Conservation (phyloP, 2,888 invertebrate species). For the Synergus umbraculus region DNA sequence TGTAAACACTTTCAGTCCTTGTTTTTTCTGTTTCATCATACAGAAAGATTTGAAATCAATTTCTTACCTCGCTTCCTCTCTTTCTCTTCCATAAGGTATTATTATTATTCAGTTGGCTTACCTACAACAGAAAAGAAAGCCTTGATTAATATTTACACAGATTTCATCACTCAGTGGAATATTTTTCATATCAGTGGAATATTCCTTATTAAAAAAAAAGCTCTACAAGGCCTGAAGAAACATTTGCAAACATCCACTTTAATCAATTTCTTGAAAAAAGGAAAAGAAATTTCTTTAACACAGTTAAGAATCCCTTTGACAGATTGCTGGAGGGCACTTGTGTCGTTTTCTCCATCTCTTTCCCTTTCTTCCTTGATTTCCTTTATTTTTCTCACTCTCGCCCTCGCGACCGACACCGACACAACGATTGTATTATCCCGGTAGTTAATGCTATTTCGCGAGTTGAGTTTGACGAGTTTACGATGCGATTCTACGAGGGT, state of each 20-base stretch:
- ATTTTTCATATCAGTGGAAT: too few relatives aligned
- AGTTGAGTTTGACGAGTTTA: slow-evolving; percentile 77
- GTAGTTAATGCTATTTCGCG: slow-evolving; percentile 76
- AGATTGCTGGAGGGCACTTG: slow-evolving; percentile 25
- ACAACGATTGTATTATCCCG: slow-evolving; percentile 75
- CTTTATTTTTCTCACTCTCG: slow-evolving; percentile 48
- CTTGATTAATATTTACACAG: background rate
- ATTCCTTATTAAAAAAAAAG: too few relatives aligned
- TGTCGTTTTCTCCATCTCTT: slow-evolving; percentile 35
- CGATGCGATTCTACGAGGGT: slow-evolving; percentile 71
- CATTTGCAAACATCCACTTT: background rate
- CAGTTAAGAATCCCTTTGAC: slow-evolving; percentile 16
- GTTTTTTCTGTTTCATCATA: too few relatives aligned
- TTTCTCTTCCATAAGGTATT: background rate
- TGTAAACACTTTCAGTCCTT: too few relatives aligned
- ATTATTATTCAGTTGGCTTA: background rate
- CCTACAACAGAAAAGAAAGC: slow-evolving; percentile 19
- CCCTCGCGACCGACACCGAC: slow-evolving; percentile 55
- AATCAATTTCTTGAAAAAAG: background rate
- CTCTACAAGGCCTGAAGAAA: background rate
- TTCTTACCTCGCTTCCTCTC: background rate
- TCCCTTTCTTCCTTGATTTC: slow-evolving; percentile 39
- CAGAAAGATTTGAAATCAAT: slow-evolving; percentile 1
- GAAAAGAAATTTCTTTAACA: background rate
- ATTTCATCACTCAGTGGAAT: too few relatives aligned